Evolutionary conservation across 2,113 vertebrate species (phyloP), one percentile per base, ranked within the genome.

Genomic region (Elachura formosa): DNA sequence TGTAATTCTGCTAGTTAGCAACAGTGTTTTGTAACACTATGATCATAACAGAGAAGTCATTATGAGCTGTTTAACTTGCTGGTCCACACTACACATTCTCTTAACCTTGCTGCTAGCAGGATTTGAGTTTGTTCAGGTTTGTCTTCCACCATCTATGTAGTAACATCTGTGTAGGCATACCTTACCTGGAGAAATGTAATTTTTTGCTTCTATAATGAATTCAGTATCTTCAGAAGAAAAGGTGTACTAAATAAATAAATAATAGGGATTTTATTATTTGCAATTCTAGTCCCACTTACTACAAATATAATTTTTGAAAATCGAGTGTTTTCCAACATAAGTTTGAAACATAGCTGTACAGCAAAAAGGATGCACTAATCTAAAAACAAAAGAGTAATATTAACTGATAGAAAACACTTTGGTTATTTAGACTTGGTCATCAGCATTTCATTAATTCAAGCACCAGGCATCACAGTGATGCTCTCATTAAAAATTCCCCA

Each of bases 151-250:
- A 76, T 34, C 59, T 59, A 10, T 36, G 12, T 28, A 58, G 12
- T 40, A 83, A 78, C 20, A 54, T 54, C 54, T 59, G 17, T 1
- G 1, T 31, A 31, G 41, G 12, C 0, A 0, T 40, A 68, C 4
- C 16, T 72, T 52, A 62, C 6, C 17, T 22, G 16, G 36, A 94
- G 7, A 75, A 48, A 14, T 33, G 8, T 3, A 3, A 4, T 11
- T 9, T 80, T 71, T 52, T 58, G 1, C 24, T 77, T 51, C 12
- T 41, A 6, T 46, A 68, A 59, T 45, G 13, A 73, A 55, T 73
- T 90, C 22, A 81, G 10, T 4, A 25, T 15, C 8, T 54, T 87
- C 67, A 52, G 14, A 79, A 79, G 24, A 79, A 38, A 91, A 43
- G 1, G 1, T 69, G 11, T 13, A 8, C 5, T 52, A 87, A 82